Percentiles rank a stretch among this genome's conserved stretches.
Conservation (phyloP, 2,113 vertebrate genomes). For the Colossoma macropomum region DNA sequence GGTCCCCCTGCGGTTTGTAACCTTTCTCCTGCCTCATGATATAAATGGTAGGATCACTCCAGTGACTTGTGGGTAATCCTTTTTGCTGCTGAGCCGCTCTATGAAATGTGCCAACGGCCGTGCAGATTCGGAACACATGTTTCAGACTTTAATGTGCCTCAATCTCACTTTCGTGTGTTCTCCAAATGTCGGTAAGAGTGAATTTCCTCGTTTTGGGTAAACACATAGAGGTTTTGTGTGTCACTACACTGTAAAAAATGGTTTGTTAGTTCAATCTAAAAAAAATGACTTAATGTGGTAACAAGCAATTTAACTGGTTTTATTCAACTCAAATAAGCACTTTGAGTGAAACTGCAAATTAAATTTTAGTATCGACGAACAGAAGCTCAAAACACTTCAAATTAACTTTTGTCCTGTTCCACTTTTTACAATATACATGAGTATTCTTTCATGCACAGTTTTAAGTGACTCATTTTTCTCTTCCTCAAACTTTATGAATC, state of each 20-base stretch:
- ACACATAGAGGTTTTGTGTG: background rate
- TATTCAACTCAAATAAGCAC: too few species aligned
- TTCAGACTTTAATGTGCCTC: slow-evolving; percentile 12
- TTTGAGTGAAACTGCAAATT: too few species aligned
- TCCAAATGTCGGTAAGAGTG: background rate
- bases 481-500: background rate
- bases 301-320: too few species aligned
- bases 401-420: too few species aligned
- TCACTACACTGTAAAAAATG: too few species aligned
- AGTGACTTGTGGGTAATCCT: slow-evolving; percentile 22
- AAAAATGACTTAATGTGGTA: too few species aligned
- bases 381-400: too few species aligned
- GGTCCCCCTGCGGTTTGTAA: slow-evolving; percentile 63
- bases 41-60: slow-evolving; percentile 65
- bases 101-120: slow-evolving; percentile 39
- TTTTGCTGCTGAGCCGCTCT: slow-evolving; percentile 3
- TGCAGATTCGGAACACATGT: slow-evolving; percentile 40
- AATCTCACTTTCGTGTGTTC: slow-evolving; percentile 14
- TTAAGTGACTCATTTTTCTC: background rate
- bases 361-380: too few species aligned
- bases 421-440: background rate
- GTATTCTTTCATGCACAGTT: too few species aligned
- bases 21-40: slow-evolving; percentile 65
- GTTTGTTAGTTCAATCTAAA: too few species aligned
- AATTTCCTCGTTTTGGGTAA: background rate